phyloP scores from a whole-genome alignment of 2,888 invertebrate genomes.

The Tachina fera region DNA sequence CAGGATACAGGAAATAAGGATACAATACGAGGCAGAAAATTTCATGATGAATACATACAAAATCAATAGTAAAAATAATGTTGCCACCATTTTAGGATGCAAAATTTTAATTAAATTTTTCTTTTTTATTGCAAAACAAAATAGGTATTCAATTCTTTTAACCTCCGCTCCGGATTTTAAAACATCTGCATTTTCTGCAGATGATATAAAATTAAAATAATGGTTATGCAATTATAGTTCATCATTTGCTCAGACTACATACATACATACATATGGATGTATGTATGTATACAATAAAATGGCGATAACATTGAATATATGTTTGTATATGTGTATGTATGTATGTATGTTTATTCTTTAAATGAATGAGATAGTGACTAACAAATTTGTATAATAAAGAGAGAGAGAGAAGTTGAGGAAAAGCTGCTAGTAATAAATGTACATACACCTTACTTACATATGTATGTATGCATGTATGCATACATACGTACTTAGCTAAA shows the following conservation, averaged over 20 bases:
- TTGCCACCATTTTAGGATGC: conserved; percentile 29
- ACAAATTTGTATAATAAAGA: not conserved
- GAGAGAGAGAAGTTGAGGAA: not conserved
- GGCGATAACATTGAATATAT: conserved; percentile 31
- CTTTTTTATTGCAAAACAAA: not conserved
- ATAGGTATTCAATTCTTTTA: too few species aligned
- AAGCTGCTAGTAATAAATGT: conserved; percentile 41
- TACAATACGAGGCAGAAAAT: conserved; percentile 24
- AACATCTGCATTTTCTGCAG: not conserved
- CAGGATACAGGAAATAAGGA: conserved; percentile 46
- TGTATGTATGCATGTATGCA: not conserved
- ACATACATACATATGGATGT: not conserved
- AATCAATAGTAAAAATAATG: conserved; percentile 6
- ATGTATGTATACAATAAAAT: conserved; percentile 15
- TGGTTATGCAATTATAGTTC: too few species aligned
- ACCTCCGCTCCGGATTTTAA: not conserved
- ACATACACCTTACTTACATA: not conserved
- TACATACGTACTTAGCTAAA: not conserved
- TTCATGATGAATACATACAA: conserved; percentile 24
- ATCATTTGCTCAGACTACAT: not conserved
- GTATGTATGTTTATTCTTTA: not conserved
- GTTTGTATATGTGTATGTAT: not conserved
- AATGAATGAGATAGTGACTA: conserved; percentile 7
- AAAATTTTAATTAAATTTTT: not conserved
- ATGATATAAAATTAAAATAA: not conserved